Evolutionary conservation across 1,140 invertebrate species (phyloP).

Genomic region (Lordiphosa clarofinis): DNA sequence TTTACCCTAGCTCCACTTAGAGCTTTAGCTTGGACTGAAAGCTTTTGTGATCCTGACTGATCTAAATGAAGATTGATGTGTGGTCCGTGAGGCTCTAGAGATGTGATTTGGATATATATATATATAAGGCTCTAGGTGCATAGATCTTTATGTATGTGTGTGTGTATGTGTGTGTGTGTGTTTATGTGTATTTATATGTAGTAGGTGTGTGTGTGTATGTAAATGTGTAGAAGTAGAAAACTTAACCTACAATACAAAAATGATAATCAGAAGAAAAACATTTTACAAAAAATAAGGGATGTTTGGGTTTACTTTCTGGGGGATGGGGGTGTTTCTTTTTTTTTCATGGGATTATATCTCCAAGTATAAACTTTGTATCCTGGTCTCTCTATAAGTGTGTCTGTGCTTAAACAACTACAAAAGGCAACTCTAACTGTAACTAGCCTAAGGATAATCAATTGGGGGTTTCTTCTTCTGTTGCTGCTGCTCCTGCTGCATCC

Average conservation of each 20-base stretch:
- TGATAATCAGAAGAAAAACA: neutral
- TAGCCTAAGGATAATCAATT: constrained; percentile 5
- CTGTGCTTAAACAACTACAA: constrained; percentile 5
- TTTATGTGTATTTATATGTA: neutral
- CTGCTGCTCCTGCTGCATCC: neutral
- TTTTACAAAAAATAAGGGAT: neutral
- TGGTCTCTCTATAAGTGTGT: constrained; percentile 4
- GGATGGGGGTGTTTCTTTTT: neutral
- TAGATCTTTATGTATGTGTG: neutral
- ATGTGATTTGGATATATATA: constrained; percentile 2
- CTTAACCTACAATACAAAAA: constrained; percentile 1
- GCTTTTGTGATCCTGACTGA: too few relatives aligned
- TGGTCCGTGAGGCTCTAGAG: too few relatives aligned
- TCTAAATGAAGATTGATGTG: too few relatives aligned
- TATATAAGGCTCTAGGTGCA: constrained; percentile 15
- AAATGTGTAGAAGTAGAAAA: constrained; percentile 2
- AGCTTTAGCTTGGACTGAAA: too few relatives aligned
- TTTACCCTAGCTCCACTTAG: too few relatives aligned
- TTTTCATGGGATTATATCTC: neutral
- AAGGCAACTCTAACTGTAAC: constrained; percentile 13
- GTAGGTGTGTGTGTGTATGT: neutral
- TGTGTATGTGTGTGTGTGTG: constrained; percentile 4
- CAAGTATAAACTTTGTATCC: constrained; percentile 15
- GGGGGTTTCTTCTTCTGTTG: neutral
- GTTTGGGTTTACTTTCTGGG: too few relatives aligned